Base-by-base conservation (phyloP, 2,797 vertebrate species). In the Bradypodion ventrale region DNA sequence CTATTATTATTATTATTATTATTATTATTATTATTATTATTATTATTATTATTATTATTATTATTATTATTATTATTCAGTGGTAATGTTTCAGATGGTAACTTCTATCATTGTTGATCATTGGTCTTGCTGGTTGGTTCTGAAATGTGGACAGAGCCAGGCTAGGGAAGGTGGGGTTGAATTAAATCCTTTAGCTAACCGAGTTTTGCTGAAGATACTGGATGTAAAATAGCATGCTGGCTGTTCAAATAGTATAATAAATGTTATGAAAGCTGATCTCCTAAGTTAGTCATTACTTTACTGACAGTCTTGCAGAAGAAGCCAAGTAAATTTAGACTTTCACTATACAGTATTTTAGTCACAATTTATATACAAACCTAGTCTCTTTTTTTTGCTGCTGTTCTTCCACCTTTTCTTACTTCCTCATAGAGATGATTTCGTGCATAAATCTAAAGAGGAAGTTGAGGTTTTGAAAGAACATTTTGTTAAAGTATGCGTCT, bases 401-500 rank as follows among this genome's bases (percentile, higher is more conserved):
- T 23, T 10, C 21, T 44, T 1, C 21, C 4, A 32, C 35, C 27
- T 62, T 40, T 72, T 72, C 19, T 66, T 56, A 66, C 60, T 85
- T 85, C 83, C 77, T 74, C 60, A 63, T 32, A 63, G 72, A 75
- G 42, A 40, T 75, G 19, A 69, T 49, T 29, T 76, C 62, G 37
- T 70, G 37, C n/a, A 60, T 1, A 7, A 44, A 42, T 60, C 19
- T 69, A 35, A 76, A 81, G 78, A 81, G 78, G 84, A 85, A 81
- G 72, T 68, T 1, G 56, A 69, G 42, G 19, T 81, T 81, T 62
- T 62, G 84, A 32, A 81, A 80, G 46, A 69, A 85, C 65, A 60
- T 68, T 68, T 79, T 74, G 32, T 74, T 52, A 35, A 63, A 44
- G n/a, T 29, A 13, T 35, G 21, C 73, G 68, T 25, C 40, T n/a